A percentile compares a stretch with the other conserved stretches of the same genome.
phyloP scores from a whole-genome alignment of 2,797 vertebrate genomes.

The Pangasius sanitwongsei region DNA sequence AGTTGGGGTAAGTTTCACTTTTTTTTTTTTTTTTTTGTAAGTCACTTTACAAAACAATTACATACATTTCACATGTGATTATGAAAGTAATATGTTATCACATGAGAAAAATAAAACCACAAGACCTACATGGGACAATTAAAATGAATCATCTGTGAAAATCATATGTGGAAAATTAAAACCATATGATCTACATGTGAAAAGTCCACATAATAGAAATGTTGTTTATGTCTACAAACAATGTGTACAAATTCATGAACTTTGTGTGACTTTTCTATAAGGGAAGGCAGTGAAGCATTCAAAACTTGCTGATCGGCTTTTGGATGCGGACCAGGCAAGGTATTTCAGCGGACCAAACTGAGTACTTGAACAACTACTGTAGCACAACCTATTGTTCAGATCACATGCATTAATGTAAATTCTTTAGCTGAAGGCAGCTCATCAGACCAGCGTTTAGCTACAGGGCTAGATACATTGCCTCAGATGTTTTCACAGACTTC shows the following conservation, averaged over 20 bases:
- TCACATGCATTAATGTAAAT: neutral
- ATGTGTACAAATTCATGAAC: neutral
- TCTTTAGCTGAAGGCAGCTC: neutral
- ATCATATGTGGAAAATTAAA: neutral
- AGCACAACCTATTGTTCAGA: neutral
- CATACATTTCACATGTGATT: neutral
- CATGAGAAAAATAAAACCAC: neutral
- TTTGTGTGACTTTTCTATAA: neutral
- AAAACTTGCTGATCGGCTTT: neutral
- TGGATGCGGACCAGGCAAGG: neutral
- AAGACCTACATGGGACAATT: neutral
- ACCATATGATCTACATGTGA: neutral
- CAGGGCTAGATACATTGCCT: neutral
- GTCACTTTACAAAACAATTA: neutral
- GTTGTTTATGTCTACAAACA: neutral
- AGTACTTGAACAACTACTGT: neutral
- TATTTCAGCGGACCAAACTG: neutral
- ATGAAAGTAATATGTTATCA: neutral
- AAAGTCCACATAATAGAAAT: neutral
- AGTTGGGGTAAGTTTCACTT: neutral
- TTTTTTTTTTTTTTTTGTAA: neutral
- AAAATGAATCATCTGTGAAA: neutral
- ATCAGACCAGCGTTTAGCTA: constrained; percentile 6
- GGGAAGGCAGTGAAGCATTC: neutral
- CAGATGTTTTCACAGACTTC: neutral